Evolutionary conservation across 2,113 vertebrate genomes (phyloP).

Genomic region (Percopsis transmontana): DNA sequence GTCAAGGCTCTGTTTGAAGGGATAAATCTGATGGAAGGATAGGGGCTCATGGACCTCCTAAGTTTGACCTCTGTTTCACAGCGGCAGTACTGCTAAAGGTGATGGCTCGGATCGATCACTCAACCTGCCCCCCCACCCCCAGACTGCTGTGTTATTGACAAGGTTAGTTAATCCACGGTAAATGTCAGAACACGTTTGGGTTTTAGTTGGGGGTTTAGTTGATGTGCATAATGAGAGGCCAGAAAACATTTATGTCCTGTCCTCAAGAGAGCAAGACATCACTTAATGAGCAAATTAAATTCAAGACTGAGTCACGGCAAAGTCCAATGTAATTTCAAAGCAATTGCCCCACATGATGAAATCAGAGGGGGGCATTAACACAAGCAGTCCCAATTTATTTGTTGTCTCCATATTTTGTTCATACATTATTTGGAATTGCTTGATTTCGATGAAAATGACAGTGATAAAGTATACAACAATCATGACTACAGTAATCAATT

Average conservation of each 20-base stretch:
- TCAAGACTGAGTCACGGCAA: too few relatives aligned
- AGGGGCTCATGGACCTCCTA: constrained; percentile 36
- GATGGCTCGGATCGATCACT: constrained; percentile 42
- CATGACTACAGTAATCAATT: too few relatives aligned
- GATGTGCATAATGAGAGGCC: constrained; percentile 41
- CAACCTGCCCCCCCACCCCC: neutral
- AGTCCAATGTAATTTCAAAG: too few relatives aligned
- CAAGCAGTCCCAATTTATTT: too few relatives aligned
- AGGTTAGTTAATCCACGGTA: constrained; percentile 54
- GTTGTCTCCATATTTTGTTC: too few relatives aligned
- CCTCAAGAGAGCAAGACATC: too few relatives aligned
- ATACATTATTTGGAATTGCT: too few relatives aligned
- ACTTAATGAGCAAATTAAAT: too few relatives aligned
- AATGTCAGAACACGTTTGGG: constrained; percentile 42
- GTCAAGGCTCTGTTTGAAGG: constrained; percentile 54
- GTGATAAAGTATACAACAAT: too few relatives aligned
- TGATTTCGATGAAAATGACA: too few relatives aligned
- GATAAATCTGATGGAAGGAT: constrained; percentile 53
- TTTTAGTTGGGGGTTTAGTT: constrained; percentile 36
- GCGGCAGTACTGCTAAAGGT: constrained; percentile 45
- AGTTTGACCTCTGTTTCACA: constrained; percentile 66
- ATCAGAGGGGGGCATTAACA: too few relatives aligned
- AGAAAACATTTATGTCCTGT: neutral
- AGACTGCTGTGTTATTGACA: constrained; percentile 39
- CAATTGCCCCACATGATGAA: too few relatives aligned